Evolutionary conservation across 2,888 invertebrate species (phyloP).

Genomic region (Phengaris arion): DNA sequence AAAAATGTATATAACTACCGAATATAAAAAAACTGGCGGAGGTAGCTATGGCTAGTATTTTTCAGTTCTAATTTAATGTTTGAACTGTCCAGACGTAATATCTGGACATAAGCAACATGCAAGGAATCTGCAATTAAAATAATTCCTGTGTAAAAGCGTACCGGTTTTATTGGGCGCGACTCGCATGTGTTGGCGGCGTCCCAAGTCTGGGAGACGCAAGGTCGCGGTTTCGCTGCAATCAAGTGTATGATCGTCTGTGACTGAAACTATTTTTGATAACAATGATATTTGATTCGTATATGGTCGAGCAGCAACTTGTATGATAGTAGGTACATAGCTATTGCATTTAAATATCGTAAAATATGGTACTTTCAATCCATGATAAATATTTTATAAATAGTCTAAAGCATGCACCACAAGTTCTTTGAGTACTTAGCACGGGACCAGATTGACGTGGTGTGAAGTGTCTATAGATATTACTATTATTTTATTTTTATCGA

Average conservation of each 20-base stretch:
- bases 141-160: slow-evolving; percentile 3
- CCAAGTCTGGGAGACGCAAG: slow-evolving; percentile 54
- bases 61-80: not conserved
- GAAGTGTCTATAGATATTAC: too few species aligned
- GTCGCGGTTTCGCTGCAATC: slow-evolving; percentile 45
- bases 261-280: slow-evolving; percentile 28
- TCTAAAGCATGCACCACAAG: too few species aligned
- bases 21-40: too few species aligned
- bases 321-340: too few species aligned
- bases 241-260: slow-evolving; percentile 29
- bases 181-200: slow-evolving; percentile 51
- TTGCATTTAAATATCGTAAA: too few species aligned
- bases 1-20: too few species aligned
- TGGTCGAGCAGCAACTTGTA: too few species aligned
- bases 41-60: not conserved
- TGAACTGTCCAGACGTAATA: not conserved
- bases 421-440: too few species aligned
- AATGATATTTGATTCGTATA: not conserved
- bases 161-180: slow-evolving; percentile 37
- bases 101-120: not conserved
- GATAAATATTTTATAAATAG: too few species aligned
- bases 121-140: slow-evolving; percentile 23
- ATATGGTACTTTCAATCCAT: too few species aligned
- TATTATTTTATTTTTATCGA: not conserved
- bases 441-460: too few species aligned